Base-by-base conservation (phyloP, 1,140 invertebrate species). In the Gryon sp. region DNA sequence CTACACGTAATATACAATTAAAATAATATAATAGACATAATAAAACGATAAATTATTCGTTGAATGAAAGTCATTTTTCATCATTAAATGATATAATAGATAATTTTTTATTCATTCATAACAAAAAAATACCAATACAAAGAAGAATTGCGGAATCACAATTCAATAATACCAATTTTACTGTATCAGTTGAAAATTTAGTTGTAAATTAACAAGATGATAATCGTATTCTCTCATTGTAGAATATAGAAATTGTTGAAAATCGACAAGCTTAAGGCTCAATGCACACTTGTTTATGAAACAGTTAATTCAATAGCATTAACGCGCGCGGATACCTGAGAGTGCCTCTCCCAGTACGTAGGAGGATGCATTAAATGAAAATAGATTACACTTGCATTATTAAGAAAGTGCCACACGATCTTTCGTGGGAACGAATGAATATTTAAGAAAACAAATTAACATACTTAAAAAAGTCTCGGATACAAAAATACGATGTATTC, bases 291-390 rank as follows among this genome's bases (percentile, higher is more conserved):
- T 76, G 59, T 76, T 69, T 76, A 76, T 69, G 65, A 76, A 76
- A 76, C 48, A 69, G 73, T 69, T 69, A 76, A 59, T 76, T 69
- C 65, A 69, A 76, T 65, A 69, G 55, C 57, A 34, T 65, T 30
- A 15, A 14, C 57, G 36, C n/a, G n/a, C n/a, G n/a, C 59, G 45
- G 62, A 66, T 75, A 75, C 72, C 50, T 57, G 55, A 60, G 53
- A 48, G 36, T 46, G 60, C 72, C 72, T 75, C 72, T 62, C 72
- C 63, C 72, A 52, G 53, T 59, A 68, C 72, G 62, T 75, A 75
- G 72, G 63, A 75, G 72, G 72, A 75, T 68, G 55, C 62, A 75
- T 62, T 75, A 55, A 75, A 68, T 50, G 62, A 68, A 75, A 75
- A 75, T 62, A 38, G 55, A 75, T 75, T 75, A 68, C 38, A 75